Evolutionary conservation across 1,140 invertebrate species (phyloP), one percentile per base, ranked within the genome.

Genomic region (Andricus grossulariae): DNA sequence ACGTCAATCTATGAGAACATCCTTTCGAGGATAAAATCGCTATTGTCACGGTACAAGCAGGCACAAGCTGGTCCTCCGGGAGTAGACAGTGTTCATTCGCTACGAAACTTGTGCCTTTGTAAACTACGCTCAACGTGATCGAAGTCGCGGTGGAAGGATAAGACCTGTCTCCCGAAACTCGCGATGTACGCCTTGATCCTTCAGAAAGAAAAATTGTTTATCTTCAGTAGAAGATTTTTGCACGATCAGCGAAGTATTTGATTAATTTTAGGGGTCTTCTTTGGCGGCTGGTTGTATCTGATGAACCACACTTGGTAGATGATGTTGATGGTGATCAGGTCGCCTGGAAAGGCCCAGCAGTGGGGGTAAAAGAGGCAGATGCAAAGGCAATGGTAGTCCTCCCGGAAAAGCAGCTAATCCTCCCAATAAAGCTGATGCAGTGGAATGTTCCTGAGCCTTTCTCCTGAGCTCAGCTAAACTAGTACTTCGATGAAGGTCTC

Each of bases 401-500:
- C 88, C 93, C 32, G 83, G 92, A 84, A 93, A 90, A 1, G 90
- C 92, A 3, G 92, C 92, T 8, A 93, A 84, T 4, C 92, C 92
- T 1, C 90, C 91, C 0, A 94, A 85, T 0, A 93, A 89, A 5
- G 93, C 92, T 3, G 94, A 94, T 0, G 97, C 96, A 0, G 97
- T 97, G 2, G 96, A 97, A 88, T 98, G 97, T 86, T 98, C 97
- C 88, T 97, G 96, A 0, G 97, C 97, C 88, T 98, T 98, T 32
- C 97, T 93, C 15, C 97, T 92, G 11, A 98, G 91, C 85, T 98
- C 97, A 0, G 97, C 97, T 18, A 98, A 95, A 88, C 96, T 97
- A 76, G 95, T 95, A n/a, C 94, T 95, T 45, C 91, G 85, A 71
- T 90, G 90, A 8, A 90, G 86, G 79, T 74, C 96, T 92, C 78